A percentile compares a stretch with the other conserved stretches of the same genome.
Evolutionary conservation across 2,797 vertebrate species (phyloP).

Genomic region (Tolypeutes matacus): DNA sequence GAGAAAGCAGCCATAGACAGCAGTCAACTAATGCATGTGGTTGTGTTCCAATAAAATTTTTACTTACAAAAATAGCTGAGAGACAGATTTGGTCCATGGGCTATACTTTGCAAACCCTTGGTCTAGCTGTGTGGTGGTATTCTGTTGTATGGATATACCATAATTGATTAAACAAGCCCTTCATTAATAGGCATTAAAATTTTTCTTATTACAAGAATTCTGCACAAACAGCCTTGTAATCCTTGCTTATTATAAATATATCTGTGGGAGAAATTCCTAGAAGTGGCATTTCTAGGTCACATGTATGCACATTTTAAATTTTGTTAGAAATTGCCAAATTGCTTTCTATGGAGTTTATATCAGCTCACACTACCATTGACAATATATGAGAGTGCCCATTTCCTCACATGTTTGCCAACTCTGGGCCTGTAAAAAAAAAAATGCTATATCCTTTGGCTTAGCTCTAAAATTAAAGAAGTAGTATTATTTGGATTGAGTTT

Average conservation of each 20-base stretch:
- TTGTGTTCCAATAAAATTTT: not conserved
- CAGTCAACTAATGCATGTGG: not conserved
- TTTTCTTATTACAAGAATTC: not conserved
- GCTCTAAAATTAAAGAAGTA: constrained; percentile 24
- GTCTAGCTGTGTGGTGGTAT: not conserved
- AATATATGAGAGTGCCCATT: not conserved
- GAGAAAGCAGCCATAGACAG: not conserved
- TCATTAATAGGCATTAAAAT: not conserved
- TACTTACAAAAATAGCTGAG: not conserved
- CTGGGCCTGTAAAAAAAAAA: not conserved
- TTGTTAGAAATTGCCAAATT: not conserved
- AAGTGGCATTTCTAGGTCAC: not conserved
- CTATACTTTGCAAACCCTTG: not conserved
- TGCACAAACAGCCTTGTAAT: not conserved
- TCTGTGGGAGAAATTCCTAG: constrained; percentile 48
- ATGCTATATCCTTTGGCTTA: not conserved
- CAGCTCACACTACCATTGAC: not conserved
- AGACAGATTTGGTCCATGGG: not conserved
- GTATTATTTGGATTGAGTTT: constrained; percentile 35
- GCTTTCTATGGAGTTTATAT: not conserved
- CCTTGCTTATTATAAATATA: constrained; percentile 4
- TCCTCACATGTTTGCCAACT: not conserved
- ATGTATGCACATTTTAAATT: not conserved
- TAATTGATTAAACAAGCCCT: not conserved
- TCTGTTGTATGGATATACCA: not conserved